Percentiles rank a stretch among this genome's conserved stretches.
These are phyloP conservation scores for Nematolebias whitei DNA, from an alignment of 2,113 vertebrate genomes.

Conservation along the genomic window DNA sequence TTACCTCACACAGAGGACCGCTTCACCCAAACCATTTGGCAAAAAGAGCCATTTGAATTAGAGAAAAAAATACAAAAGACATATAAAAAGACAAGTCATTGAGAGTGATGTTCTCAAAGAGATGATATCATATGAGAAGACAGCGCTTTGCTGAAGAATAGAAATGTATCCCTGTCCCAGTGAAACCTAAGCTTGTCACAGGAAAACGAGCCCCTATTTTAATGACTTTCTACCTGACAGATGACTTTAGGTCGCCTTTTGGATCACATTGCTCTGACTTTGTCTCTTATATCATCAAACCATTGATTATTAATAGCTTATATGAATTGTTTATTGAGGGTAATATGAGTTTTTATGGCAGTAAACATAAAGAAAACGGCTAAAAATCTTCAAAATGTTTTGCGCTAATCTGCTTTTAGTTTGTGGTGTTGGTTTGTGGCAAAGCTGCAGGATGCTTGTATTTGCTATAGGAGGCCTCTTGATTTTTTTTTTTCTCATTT, in stretches of 20 bases:
- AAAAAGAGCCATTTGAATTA: constrained; percentile 54
- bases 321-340: constrained; percentile 74
- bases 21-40: constrained; percentile 67
- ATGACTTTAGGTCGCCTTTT: constrained; percentile 81
- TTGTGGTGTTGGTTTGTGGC: constrained; percentile 23
- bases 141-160: constrained; percentile 75
- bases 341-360: constrained; percentile 51
- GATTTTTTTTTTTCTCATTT: constrained; percentile 52
- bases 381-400: constrained; percentile 7
- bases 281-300: constrained; percentile 82
- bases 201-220: constrained; percentile 81
- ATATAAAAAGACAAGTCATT: constrained; percentile 55
- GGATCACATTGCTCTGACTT: constrained; percentile 82
- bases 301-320: constrained; percentile 82
- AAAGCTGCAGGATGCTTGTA: constrained; percentile 26
- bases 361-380: constrained; percentile 7
- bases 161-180: constrained; percentile 73
- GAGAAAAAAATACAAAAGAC: constrained; percentile 54
- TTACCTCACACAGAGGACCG: constrained; percentile 64
- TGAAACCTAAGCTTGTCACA: constrained; percentile 76
- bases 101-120: constrained; percentile 62
- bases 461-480: constrained; percentile 24
- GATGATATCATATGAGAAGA: constrained; percentile 74
- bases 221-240: constrained; percentile 84
- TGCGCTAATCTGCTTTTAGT: not conserved